Evolutionary conservation across 2,113 vertebrate species (phyloP), one percentile per base, ranked within the genome.

Genomic region (Fulica atra): DNA sequence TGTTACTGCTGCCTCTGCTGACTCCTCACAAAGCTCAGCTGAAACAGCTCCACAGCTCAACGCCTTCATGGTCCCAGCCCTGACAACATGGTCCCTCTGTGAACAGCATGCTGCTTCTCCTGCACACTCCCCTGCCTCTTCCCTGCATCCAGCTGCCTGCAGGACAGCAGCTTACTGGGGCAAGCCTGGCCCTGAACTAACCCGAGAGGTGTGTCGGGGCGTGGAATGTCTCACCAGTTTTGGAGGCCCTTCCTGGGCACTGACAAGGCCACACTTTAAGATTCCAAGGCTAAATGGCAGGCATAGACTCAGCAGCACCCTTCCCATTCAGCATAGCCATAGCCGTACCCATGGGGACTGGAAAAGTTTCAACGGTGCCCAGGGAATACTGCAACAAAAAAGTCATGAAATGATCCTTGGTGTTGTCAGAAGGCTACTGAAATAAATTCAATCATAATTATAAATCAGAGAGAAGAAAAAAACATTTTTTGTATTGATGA

Each of bases 281-380:
- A 8, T 11, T 54, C 57, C 23, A 36, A 26, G 19, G 31, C 46
- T 31, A 10, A 61, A 42, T 24, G 9, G 17, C 35, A 66, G 28
- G 26, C 6, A 14, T 13, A 28, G 20, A 10, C 20, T 61, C 46
- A 57, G 40, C 12, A 38, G 26, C 44, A 36, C 6, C 10, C 4
- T 51, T 57, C 28, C 28, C 4, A 0, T 38, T 63, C 3, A 1
- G 10, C 36, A 54, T 0, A 54, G 31, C 72, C 14, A 28, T 50
- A 54, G 31, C 72, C 14, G 28, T 50, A 57, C 24, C 20, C 2
- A 0, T 23, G 18, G 23, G 23, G 36, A 66, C 68, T 7, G 21
- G 19, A 82, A 12, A 2, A 21, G 9, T 50, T 81, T 72, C 33
- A 60, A 25, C 46, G 40, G 17, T 54, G 35, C 42, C 66, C 33